Evolutionary conservation across 2,797 vertebrate species (phyloP).

Genomic region (Labroides dimidiatus): DNA sequence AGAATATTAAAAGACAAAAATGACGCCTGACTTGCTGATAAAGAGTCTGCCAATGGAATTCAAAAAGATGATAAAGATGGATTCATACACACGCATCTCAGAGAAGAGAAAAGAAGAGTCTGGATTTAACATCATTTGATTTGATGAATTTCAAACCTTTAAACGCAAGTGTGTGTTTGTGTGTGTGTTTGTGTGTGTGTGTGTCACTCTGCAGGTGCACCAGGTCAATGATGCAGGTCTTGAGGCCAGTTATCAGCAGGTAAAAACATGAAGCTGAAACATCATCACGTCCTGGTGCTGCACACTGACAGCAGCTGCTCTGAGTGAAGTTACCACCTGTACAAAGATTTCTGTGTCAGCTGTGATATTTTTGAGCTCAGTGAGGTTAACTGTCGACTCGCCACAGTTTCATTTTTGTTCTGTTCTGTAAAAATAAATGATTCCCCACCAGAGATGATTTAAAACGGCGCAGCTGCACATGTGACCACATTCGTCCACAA

Average conservation of each 20-base stretch:
- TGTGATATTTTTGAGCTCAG: constrained; percentile 19
- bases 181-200: not conserved
- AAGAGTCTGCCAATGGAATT: no score
- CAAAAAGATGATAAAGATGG: no score
- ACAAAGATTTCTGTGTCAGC: constrained; percentile 18
- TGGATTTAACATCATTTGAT: not conserved
- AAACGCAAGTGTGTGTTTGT: not conserved
- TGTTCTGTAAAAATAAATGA: constrained; percentile 41
- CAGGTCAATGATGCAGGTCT: not conserved
- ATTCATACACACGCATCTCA: no score
- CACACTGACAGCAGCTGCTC: not conserved
- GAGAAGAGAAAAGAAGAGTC: no score
- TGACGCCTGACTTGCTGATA: no score
- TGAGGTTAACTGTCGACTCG: constrained; percentile 12
- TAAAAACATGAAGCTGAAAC: not conserved
- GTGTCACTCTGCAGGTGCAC: not conserved
- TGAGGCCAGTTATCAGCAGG: not conserved
- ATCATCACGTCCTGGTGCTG: not conserved
- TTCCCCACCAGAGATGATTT: constrained; percentile 25
- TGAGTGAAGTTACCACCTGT: not conserved
- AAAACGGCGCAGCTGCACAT: constrained; percentile 62
- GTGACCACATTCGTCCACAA: constrained; percentile 48
- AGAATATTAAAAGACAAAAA: no score
- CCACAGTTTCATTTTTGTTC: constrained; percentile 33
- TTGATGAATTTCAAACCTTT: not conserved